phyloP scores from a whole-genome alignment of 2,797 vertebrate genomes.

The Rhodeus uyekii region DNA sequence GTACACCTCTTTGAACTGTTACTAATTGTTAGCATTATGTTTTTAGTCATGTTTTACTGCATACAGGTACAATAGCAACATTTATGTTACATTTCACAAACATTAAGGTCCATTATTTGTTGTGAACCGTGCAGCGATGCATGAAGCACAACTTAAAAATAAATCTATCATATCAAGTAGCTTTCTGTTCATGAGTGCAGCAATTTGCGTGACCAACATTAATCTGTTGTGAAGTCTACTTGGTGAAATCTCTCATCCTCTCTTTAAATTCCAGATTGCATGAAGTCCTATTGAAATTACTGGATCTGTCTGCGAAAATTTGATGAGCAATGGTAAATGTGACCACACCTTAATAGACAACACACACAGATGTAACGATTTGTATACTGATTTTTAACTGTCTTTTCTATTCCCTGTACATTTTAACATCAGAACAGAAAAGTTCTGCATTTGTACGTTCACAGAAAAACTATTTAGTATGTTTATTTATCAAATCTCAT shows the following conservation, averaged over 20 bases:
- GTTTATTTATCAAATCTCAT: no score
- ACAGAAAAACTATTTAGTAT: no score
- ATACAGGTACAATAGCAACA: not conserved
- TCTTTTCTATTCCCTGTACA: no score
- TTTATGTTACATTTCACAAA: not conserved
- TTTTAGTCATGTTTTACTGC: not conserved
- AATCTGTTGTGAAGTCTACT: not conserved
- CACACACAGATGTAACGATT: no score
- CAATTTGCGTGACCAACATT: not conserved
- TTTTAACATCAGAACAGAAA: no score
- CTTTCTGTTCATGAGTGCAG: not conserved
- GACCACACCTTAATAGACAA: not conserved
- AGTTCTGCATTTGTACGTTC: no score
- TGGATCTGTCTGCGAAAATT: not conserved
- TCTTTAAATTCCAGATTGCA: not conserved
- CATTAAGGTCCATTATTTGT: not conserved
- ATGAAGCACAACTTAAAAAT: not conserved
- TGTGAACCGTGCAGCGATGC: not conserved
- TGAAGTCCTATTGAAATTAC: not conserved
- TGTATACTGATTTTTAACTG: no score
- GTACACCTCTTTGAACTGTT: no score
- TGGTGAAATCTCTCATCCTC: not conserved
- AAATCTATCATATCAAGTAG: not conserved
- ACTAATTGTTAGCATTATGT: not conserved
- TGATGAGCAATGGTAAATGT: not conserved